Evolutionary conservation across 2,888 invertebrate species (phyloP).

Genomic region (Phengaris arion): DNA sequence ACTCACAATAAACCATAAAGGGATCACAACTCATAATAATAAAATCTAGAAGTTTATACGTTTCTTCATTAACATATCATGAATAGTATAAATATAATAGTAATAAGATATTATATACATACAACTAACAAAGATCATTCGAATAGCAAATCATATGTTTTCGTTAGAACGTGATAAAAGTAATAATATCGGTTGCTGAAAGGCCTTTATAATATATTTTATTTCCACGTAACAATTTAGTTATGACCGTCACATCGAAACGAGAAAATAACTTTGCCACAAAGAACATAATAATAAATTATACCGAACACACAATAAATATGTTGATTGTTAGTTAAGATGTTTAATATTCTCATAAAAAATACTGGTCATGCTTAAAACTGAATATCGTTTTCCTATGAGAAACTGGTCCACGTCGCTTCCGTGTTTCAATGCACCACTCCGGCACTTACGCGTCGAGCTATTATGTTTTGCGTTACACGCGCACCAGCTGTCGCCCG

Average conservation of each 20-base stretch:
- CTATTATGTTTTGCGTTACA: conserved; percentile 30
- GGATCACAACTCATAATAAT: too few species aligned
- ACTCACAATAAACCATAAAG: too few species aligned
- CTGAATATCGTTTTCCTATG: conserved; percentile 33
- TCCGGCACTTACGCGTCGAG: conserved; percentile 34
- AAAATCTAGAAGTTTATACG: too few species aligned
- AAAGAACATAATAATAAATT: conserved; percentile 4
- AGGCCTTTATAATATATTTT: background rate
- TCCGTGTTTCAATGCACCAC: conserved; percentile 40
- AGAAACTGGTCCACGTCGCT: conserved; percentile 38
- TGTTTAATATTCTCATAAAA: conserved; percentile 29
- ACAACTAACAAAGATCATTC: background rate
- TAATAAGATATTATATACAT: background rate
- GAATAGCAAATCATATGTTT: background rate
- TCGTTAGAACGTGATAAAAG: background rate
- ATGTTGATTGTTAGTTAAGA: conserved; percentile 14
- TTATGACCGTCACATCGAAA: background rate
- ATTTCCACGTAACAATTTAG: background rate
- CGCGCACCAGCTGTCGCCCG: conserved; percentile 21
- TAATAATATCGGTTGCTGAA: background rate
- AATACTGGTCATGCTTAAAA: conserved; percentile 30
- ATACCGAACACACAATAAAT: conserved; percentile 9
- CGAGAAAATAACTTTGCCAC: background rate
- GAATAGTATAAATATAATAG: background rate
- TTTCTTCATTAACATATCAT: too few species aligned